Evolutionary conservation across 2,888 invertebrate species (phyloP), one percentile per base, ranked within the genome.

Genomic region (Cosmia trapezina): DNA sequence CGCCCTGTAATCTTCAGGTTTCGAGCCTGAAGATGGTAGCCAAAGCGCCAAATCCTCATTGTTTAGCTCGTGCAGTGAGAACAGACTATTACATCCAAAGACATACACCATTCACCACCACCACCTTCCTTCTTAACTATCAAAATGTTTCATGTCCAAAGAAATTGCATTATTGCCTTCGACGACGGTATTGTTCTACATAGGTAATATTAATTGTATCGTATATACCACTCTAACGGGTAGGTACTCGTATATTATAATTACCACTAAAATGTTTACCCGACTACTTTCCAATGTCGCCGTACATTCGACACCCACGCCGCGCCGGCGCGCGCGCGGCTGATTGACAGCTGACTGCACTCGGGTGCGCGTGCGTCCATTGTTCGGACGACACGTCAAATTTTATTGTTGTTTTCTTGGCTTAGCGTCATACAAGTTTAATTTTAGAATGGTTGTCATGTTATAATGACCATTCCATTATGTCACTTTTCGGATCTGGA

Each of bases 201-300:
- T 47, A n/a, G n/a, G n/a, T n/a, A 14, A 33, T 56, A 22, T 28
- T 33, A 17, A 5, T 47, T 41, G 7, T 41, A 51, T 57, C 22
- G 28, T 37, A 33, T 49, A 43, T n/a, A 73, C 8, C 9, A 33
- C 53, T 17, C 11, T 43, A 62, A 8, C 8, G 8, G 8, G 41
- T 41, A 41, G 41, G 33, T 51, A n/a, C n/a, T n/a, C n/a, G n/a
- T n/a, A 64, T 73, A 68, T 54, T 56, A 60, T 67, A 67, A 28
- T 28, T 88, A 90, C 82, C 88, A 83, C 83, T 80, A 87, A 88
- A 90, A 89, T 87, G 89, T 90, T 89, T 88, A 88, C 88, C 85
- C 85, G 88, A 83, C 86, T 89, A 91, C 94, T 94, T 94, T 94
- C 94, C 93, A 92, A 93, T 93, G 93, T 93, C 91, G 90, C 90